Percentiles rank a stretch among this genome's conserved stretches.
These are phyloP conservation scores for Eurytoma californica DNA, from an alignment of 2,888 invertebrate species.

Conservation along the genomic window DNA sequence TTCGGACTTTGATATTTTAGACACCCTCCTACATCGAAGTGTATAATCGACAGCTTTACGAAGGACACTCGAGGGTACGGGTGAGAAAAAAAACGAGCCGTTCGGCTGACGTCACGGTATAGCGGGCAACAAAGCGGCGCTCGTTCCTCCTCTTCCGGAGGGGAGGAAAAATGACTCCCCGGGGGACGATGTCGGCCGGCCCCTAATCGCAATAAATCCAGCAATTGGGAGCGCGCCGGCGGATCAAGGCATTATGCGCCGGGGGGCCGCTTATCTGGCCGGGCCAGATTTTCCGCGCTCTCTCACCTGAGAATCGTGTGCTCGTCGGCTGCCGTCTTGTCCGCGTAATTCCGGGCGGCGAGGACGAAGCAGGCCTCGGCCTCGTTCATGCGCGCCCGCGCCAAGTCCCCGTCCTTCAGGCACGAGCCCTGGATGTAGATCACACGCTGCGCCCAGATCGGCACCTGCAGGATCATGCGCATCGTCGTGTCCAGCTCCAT, in stretches of 20 bases:
- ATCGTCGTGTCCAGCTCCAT: conserved; percentile 98
- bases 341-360: conserved; percentile 96
- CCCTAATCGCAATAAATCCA: conserved; percentile 18
- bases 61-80: too few species aligned
- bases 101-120: not conserved
- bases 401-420: conserved; percentile 95
- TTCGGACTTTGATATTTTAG: not conserved
- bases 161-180: too few species aligned
- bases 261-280: conserved; percentile 18
- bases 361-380: conserved; percentile 98
- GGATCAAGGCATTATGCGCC: too few species aligned
- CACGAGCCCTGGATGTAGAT: conserved; percentile 96
- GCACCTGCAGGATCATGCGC: conserved; percentile 97
- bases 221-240: not conserved
- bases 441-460: conserved; percentile 97
- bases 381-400: conserved; percentile 96
- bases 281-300: conserved; percentile 25
- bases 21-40: not conserved
- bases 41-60: too few species aligned
- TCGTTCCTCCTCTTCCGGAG: not conserved
- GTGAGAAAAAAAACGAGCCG: not conserved
- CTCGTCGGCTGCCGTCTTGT: conserved; percentile 95
- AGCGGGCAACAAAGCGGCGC: not conserved
- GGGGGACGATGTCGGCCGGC: too few species aligned
- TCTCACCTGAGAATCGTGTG: conserved; percentile 81